Evolutionary conservation across 2,888 invertebrate genomes (phyloP), one percentile per base, ranked within the genome.

Genomic region (Crepidodera aurea): DNA sequence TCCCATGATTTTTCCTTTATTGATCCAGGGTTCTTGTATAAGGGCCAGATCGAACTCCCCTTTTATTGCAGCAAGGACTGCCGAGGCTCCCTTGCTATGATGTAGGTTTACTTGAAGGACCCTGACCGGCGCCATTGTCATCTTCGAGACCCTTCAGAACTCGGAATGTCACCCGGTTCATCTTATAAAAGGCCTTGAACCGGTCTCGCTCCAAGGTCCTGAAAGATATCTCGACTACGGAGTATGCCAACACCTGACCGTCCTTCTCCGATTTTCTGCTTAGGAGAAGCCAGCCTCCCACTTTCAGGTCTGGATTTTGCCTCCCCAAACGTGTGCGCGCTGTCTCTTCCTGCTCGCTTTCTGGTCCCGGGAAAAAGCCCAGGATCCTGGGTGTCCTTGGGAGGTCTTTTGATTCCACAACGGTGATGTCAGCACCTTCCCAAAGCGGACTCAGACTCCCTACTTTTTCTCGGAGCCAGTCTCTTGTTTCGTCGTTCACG

Each of bases 91-190:
- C 39, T 19, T 19, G 13, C 51, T 37, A 37, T 51, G 22, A n/a
- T 54, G 42, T 3, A 54, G 54, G 42, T 54, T 54, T 10, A 13
- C 42, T 29, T 42, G 42, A 44, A 54, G 40, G 27, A 54, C 44
- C 27, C 18, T 42, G 40, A 29, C 27, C 29, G 3, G 13, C 51
- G 18, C 18, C 34, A 34, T 10, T 29, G 34, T 48, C 48, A 19
- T 8, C 12, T 25, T n/a, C 37, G 6, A 18, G 18, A 13, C 7
- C 51, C 37, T 12, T 37, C 34, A 16, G 37, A 12, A 16, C 4
- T 19, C 37, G 12, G 18, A 18, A 37, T 1, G 29, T 27, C 15
- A 54, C 10, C 15, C 37, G 29, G 34, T 34, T 42, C 29, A 44
- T 3, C 54, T 37, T 37, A 8, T 37, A 51, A 12, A 19, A 19